phyloP scores from a whole-genome alignment of 2,113 vertebrate genomes.

The Cheilinus undulatus region DNA sequence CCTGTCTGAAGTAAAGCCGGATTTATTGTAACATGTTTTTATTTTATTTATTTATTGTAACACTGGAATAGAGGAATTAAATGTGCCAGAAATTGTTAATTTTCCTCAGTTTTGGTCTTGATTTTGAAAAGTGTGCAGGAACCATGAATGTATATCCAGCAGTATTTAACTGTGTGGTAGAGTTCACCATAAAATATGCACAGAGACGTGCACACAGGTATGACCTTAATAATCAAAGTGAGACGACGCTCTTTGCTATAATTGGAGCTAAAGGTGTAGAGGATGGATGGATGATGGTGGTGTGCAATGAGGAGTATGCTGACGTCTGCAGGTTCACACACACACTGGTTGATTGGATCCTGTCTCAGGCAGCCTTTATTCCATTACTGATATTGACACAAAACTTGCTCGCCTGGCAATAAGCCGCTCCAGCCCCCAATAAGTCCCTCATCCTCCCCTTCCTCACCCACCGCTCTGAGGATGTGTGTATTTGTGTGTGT shows the following conservation, averaged over 20 bases:
- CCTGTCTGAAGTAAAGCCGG: too few species aligned
- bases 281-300: neutral
- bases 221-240: conserved; percentile 38
- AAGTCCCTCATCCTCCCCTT: conserved; percentile 15
- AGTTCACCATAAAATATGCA: too few species aligned
- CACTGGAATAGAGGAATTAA: too few species aligned
- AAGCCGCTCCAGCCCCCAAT: too few species aligned
- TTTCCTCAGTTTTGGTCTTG: too few species aligned
- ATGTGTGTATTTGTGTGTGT: neutral
- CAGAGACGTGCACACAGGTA: neutral
- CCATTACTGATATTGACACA: conserved; percentile 73
- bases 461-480: conserved; percentile 4
- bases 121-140: too few species aligned
- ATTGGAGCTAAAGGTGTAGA: neutral
- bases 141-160: too few species aligned
- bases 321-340: conserved; percentile 46
- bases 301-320: conserved; percentile 32
- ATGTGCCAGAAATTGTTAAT: too few species aligned
- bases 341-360: conserved; percentile 48
- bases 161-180: neutral
- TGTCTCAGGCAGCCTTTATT: conserved; percentile 57
- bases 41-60: too few species aligned
- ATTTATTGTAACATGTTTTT: too few species aligned
- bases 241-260: conserved; percentile 2
- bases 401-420: conserved; percentile 32